phyloP scores from a whole-genome alignment of 2,888 invertebrate genomes.

The Eurytoma californica region DNA sequence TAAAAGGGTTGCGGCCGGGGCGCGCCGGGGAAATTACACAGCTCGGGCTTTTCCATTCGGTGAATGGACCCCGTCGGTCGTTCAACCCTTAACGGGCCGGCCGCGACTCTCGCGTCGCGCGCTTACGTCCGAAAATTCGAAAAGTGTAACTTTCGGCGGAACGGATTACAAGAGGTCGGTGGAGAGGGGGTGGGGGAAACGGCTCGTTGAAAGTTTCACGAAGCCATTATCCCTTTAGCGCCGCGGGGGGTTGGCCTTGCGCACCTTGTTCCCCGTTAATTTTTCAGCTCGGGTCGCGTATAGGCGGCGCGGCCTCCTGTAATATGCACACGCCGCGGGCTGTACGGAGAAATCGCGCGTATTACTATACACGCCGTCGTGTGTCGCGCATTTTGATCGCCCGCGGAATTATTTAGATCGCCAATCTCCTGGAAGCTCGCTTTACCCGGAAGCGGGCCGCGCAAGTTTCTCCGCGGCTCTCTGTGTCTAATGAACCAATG shows the following conservation, averaged over 20 bases:
- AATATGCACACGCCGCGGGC: slow-evolving; percentile 5
- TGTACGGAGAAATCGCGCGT: neutral
- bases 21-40: neutral
- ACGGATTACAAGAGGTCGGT: slow-evolving; percentile 23
- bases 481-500: too few species aligned
- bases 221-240: slow-evolving; percentile 18
- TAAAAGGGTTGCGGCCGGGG: too few species aligned
- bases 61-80: slow-evolving; percentile 29
- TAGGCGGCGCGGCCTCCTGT: neutral
- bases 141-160: slow-evolving; percentile 1
- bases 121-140: neutral
- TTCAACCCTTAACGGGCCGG: slow-evolving; percentile 36
- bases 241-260: neutral
- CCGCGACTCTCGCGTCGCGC: neutral
- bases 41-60: slow-evolving; percentile 19
- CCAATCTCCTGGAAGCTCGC: too few species aligned
- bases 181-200: neutral
- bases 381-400: neutral
- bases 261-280: neutral
- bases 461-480: too few species aligned
- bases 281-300: neutral
- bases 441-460: too few species aligned
- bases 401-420: neutral
- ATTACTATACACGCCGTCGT: neutral
- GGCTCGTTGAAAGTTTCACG: slow-evolving; percentile 23